Evolutionary conservation across 1,140 invertebrate species (phyloP).

Genomic region (Bombus confusus): DNA sequence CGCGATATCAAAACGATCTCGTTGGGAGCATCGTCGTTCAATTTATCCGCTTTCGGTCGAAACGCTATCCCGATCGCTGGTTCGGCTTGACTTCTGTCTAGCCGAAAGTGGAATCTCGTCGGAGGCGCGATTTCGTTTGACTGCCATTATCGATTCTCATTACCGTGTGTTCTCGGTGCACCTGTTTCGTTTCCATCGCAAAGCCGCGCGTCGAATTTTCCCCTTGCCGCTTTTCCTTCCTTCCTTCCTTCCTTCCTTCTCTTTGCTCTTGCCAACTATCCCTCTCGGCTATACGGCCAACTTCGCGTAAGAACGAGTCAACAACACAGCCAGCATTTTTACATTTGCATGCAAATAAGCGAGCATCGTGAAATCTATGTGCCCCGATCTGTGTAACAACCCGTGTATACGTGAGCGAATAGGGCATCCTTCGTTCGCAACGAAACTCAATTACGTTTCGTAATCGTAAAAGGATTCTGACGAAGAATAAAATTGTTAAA

Average conservation of each 20-base stretch:
- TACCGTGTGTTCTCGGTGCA: constrained; percentile 20
- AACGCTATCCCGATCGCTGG: neutral
- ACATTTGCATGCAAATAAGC: constrained; percentile 74
- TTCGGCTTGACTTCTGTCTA: constrained; percentile 2
- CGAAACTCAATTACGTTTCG: constrained; percentile 10
- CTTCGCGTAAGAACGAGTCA: constrained; percentile 52
- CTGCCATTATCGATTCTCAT: constrained; percentile 57
- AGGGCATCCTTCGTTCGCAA: neutral
- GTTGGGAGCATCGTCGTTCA: neutral
- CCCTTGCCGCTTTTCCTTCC: too few species aligned
- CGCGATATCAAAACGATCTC: constrained; percentile 29
- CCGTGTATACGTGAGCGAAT: neutral
- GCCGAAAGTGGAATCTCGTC: constrained; percentile 14
- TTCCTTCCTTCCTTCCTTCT: neutral
- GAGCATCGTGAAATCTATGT: constrained; percentile 17
- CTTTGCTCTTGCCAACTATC: neutral
- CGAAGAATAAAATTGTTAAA: neutral
- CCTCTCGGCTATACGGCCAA: neutral
- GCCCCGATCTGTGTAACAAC: constrained; percentile 16
- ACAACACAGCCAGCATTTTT: constrained; percentile 59
- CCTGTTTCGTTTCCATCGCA: constrained; percentile 53
- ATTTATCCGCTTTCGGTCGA: constrained; percentile 10
- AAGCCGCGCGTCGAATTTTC: constrained; percentile 15
- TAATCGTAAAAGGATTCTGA: neutral
- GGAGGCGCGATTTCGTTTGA: constrained; percentile 40